Evolutionary conservation across 2,113 vertebrate species (phyloP), one percentile per base, ranked within the genome.

Genomic region (Aspiorhynchus laticeps): DNA sequence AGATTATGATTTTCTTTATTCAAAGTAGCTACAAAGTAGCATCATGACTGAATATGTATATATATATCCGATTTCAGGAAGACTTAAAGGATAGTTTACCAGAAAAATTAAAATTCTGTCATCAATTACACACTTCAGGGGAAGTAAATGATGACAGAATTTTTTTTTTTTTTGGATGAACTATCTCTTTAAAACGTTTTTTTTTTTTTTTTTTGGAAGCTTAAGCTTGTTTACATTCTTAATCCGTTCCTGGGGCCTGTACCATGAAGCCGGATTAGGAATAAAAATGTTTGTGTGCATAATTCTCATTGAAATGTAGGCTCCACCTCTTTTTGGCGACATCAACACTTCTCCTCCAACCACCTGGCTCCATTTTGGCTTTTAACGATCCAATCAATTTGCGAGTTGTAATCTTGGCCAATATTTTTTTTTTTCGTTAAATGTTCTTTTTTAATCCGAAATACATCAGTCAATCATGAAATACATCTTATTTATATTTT

Each of bases 1-100:
- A 24, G 69, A 73, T 21, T 17, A 14, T 9, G 48, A 10, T 82
- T 71, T 84, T 87, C 79, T 51, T 33, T 89, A 33, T 84, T 51
- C 15, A 65, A 81, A 81, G 41, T 26, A 1, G 24, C 24, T n/a
- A 63, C 12, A 46, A 46, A 46, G 43, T 15, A 51, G 48, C 48
- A 43, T 10, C 33, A n/a, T 61, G 53, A n/a, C 5, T n/a, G 24
- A 61, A 36, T 36, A 79, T 61, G 17, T 8, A n/a, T 7, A 63
- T 38, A 41, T 74, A 63, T 38, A 41, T 74, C 24, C 4, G 24
- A 63, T 10, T 8, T 65, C n/a, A 74, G 21, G 2, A 41, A n/a
- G 10, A 41, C 36, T 74, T 41, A 74, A 74, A 43, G 24, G 24
- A 46, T 43, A 75, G 24, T 26, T 14, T 2, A 75, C 38, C 21